Conservation (phyloP, 2,797 vertebrate genomes). For the Loriculus beryllinus region DNA sequence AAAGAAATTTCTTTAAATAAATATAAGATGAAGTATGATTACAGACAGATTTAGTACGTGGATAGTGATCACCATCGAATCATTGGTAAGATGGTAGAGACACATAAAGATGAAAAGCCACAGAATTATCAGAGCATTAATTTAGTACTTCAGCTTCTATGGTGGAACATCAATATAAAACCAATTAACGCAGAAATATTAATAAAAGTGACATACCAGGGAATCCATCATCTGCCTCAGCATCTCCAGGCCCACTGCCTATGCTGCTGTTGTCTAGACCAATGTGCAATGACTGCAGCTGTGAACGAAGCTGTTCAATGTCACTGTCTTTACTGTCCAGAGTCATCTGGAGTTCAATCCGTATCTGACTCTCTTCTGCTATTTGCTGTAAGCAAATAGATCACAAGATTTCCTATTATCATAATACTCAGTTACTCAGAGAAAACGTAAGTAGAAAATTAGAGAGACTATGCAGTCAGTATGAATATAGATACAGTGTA, state of each 20-base stretch:
- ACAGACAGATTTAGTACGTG: neutral
- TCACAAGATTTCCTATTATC: neutral
- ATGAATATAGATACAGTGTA: neutral
- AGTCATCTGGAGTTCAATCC: slow-evolving; percentile 97
- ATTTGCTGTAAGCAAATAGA: slow-evolving; percentile 83
- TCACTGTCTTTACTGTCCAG: slow-evolving; percentile 98
- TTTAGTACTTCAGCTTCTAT: neutral
- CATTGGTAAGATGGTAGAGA: neutral
- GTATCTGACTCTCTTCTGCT: slow-evolving; percentile 93
- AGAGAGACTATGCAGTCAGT: neutral
- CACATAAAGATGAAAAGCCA: neutral
- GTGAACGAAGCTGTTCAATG: slow-evolving; percentile 94
- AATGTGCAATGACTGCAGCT: slow-evolving; percentile 88
- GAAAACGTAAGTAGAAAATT: neutral
- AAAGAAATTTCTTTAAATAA: neutral
- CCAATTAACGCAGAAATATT: neutral
- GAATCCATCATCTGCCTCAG: slow-evolving; percentile 92
- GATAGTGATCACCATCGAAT: neutral
- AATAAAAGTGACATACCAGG: slow-evolving; percentile 81
- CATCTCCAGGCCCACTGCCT: slow-evolving; percentile 89
- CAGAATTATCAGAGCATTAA: neutral
- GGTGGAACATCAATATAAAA: neutral
- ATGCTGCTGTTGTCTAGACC: slow-evolving; percentile 91
- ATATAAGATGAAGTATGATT: neutral
- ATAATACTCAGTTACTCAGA: neutral